These are phyloP conservation scores for Cylindroiulus punctatus DNA, from an alignment of 2,888 invertebrate species.

Conservation along the genomic window DNA sequence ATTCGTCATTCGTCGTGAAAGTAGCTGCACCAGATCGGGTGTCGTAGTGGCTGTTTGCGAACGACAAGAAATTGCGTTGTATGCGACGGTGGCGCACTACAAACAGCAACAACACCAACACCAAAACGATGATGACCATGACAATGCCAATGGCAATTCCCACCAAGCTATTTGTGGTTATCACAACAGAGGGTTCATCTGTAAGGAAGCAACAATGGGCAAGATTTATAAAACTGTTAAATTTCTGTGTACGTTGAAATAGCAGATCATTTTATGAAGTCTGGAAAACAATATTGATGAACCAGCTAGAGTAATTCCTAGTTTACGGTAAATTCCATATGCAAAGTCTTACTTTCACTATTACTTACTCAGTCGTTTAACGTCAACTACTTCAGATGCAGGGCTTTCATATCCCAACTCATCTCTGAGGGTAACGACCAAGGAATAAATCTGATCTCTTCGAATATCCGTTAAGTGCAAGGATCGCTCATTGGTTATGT, in stretches of 20 bases:
- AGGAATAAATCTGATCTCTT: slow-evolving; percentile 61
- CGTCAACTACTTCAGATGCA: slow-evolving; percentile 61
- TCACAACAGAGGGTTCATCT: slow-evolving; percentile 57
- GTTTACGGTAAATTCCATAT: too few species aligned
- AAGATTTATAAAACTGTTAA: neutral
- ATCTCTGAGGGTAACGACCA: slow-evolving; percentile 63
- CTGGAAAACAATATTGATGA: too few species aligned
- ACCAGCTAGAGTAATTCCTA: too few species aligned
- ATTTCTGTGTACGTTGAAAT: too few species aligned
- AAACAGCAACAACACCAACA: slow-evolving; percentile 73
- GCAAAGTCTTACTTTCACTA: neutral
- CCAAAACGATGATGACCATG: slow-evolving; percentile 70
- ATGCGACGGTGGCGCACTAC: slow-evolving; percentile 77
- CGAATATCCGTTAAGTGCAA: slow-evolving; percentile 59
- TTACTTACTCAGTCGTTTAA: slow-evolving; percentile 60
- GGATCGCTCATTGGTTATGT: slow-evolving; percentile 57
- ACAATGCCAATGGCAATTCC: slow-evolving; percentile 71
- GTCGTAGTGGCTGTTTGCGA: slow-evolving; percentile 86
- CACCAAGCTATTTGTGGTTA: slow-evolving; percentile 63
- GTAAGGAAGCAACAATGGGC: neutral
- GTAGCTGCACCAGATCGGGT: slow-evolving; percentile 87
- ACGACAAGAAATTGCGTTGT: slow-evolving; percentile 81
- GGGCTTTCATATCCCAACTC: slow-evolving; percentile 63
- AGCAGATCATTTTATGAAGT: neutral
- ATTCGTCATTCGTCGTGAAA: slow-evolving; percentile 76